These are phyloP conservation scores for Calyptommatus sinebrachiatus DNA, from an alignment of 2,113 vertebrate species.

Conservation along the genomic window DNA sequence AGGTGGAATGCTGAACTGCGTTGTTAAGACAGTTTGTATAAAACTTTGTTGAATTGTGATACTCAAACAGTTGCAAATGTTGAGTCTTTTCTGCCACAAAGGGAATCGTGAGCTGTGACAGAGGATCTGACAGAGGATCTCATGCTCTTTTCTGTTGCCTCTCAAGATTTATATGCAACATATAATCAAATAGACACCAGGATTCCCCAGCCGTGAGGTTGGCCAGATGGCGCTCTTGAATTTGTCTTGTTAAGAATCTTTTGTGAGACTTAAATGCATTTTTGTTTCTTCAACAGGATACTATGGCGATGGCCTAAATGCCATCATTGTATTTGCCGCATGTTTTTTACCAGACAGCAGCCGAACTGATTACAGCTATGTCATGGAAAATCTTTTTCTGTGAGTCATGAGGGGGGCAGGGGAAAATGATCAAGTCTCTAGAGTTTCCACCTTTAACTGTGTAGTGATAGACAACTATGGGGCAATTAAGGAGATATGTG, in stretches of 20 bases:
- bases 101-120: not conserved
- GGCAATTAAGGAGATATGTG: conserved; percentile 43
- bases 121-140: conserved; percentile 20
- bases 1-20: not conserved
- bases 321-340: conserved; percentile 96
- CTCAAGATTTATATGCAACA: not conserved
- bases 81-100: not conserved
- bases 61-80: not conserved
- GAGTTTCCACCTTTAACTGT: conserved; percentile 39
- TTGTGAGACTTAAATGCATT: conserved; percentile 57
- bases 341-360: conserved; percentile 95
- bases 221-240: conserved; percentile 25
- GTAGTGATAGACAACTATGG: conserved; percentile 36
- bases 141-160: not conserved
- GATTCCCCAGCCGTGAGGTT: not conserved
- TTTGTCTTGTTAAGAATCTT: conserved; percentile 45
- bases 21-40: not conserved
- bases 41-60: not conserved
- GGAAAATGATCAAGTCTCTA: conserved; percentile 40
- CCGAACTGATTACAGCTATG: conserved; percentile 90
- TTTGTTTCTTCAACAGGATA: conserved; percentile 82
- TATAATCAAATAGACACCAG: too few relatives aligned
- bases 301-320: conserved; percentile 92
- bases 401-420: conserved; percentile 75
- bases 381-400: conserved; percentile 99